phyloP scores from a whole-genome alignment of 2,888 invertebrate species.

The Cosmia trapezina region DNA sequence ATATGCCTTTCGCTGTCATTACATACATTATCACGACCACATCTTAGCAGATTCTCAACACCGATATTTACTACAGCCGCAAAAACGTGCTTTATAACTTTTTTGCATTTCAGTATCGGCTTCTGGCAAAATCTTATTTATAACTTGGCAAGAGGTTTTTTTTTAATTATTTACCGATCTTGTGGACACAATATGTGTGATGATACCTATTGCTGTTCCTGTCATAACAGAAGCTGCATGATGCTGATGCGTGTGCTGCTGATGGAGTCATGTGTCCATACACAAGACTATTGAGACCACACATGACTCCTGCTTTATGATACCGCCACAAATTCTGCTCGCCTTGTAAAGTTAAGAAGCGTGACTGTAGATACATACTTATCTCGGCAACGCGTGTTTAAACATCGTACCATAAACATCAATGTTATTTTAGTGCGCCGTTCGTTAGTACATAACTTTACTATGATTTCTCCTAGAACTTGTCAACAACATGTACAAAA shows the following conservation, averaged over 20 bases:
- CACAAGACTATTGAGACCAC: slow-evolving; percentile 36
- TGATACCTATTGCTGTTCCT: background rate
- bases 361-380: slow-evolving; percentile 52
- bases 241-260: background rate
- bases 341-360: slow-evolving; percentile 51
- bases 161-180: background rate
- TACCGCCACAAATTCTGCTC: slow-evolving; percentile 43
- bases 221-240: background rate
- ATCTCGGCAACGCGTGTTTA: slow-evolving; percentile 48
- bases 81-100: no score
- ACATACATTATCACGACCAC: background rate
- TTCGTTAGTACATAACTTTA: slow-evolving; percentile 30
- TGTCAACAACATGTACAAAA: slow-evolving; percentile 30
- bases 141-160: background rate
- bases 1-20: background rate
- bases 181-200: background rate
- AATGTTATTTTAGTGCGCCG: slow-evolving; percentile 53
- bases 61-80: background rate
- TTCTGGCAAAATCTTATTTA: background rate
- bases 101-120: no score
- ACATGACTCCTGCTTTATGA: slow-evolving; percentile 43
- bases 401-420: slow-evolving; percentile 55
- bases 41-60: background rate
- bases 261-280: background rate
- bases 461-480: slow-evolving; percentile 46